Evolutionary conservation across 1,140 invertebrate species (phyloP).

Genomic region (Drosophila lini): DNA sequence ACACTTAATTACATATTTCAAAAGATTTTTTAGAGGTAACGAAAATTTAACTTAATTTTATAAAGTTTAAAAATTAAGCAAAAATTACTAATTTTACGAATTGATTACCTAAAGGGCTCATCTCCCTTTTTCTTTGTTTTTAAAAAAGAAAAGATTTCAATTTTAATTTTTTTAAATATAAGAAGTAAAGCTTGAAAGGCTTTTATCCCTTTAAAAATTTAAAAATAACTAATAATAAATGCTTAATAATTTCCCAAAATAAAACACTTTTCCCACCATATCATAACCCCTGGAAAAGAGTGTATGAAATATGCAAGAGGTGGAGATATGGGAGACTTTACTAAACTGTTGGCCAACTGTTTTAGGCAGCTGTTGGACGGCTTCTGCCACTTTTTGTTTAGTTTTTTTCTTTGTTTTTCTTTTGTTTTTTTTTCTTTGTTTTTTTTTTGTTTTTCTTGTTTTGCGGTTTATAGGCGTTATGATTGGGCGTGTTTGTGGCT

Average conservation of each 20-base stretch:
- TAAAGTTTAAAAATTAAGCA: too few species aligned
- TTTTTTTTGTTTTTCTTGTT: constrained; percentile 19
- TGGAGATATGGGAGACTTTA: background rate
- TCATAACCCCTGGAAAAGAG: background rate
- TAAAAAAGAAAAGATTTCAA: too few species aligned
- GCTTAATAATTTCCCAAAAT: background rate
- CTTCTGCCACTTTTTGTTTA: constrained; percentile 33
- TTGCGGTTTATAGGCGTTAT: constrained; percentile 51
- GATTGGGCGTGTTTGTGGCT: constrained; percentile 29
- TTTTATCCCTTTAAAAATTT: background rate
- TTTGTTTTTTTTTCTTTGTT: background rate
- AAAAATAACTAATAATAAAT: background rate
- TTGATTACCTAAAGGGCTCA: too few species aligned
- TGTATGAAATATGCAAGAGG: background rate
- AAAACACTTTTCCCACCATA: background rate
- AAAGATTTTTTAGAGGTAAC: too few species aligned
- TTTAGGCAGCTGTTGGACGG: constrained; percentile 35
- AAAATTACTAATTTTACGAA: too few species aligned
- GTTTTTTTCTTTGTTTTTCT: constrained; percentile 17
- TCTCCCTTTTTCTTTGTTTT: too few species aligned
- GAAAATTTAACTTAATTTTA: too few species aligned
- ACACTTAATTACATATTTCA: too few species aligned
- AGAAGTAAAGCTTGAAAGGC: too few species aligned
- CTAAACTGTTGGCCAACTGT: constrained; percentile 38
- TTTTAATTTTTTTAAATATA: too few species aligned